A percentile compares a stretch with the other conserved stretches of the same genome.
Evolutionary conservation across 2,113 vertebrate genomes (phyloP).

Genomic region (Malaclemys terrapin): DNA sequence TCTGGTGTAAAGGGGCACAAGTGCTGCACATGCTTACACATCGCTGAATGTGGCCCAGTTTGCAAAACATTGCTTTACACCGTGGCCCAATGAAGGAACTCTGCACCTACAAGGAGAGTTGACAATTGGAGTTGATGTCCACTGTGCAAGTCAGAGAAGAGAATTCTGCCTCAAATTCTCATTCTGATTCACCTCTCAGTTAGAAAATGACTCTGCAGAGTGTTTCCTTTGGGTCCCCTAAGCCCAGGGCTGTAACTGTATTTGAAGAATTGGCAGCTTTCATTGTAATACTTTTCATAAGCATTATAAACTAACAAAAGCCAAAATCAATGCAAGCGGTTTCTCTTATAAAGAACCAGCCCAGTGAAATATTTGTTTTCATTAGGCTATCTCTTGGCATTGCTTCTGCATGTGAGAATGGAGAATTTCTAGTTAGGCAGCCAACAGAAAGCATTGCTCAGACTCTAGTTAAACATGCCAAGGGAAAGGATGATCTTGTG

Average conservation of each 20-base stretch:
- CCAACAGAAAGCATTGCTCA: conserved; percentile 24
- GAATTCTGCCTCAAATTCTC: conserved; percentile 20
- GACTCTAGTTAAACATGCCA: neutral
- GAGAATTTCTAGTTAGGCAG: conserved; percentile 29
- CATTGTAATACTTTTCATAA: neutral
- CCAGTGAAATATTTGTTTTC: conserved; percentile 1
- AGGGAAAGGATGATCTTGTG: neutral
- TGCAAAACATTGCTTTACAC: neutral
- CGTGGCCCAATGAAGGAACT: neutral
- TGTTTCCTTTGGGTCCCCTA: neutral
- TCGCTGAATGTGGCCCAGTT: neutral
- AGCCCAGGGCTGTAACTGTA: neutral
- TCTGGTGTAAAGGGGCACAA: neutral
- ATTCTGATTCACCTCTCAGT: conserved; percentile 44
- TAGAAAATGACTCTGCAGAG: neutral
- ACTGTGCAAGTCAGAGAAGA: neutral
- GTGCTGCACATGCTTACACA: neutral
- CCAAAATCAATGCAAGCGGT: conserved; percentile 47
- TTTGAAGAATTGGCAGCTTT: conserved; percentile 31
- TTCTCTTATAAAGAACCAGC: conserved; percentile 28
- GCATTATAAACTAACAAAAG: neutral
- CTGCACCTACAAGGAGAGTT: neutral
- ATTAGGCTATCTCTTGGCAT: neutral
- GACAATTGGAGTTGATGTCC: conserved; percentile 17
- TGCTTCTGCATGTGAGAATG: conserved; percentile 3